Evolutionary conservation across 2,888 invertebrate genomes (phyloP).

Genomic region (Eilema depressum): DNA sequence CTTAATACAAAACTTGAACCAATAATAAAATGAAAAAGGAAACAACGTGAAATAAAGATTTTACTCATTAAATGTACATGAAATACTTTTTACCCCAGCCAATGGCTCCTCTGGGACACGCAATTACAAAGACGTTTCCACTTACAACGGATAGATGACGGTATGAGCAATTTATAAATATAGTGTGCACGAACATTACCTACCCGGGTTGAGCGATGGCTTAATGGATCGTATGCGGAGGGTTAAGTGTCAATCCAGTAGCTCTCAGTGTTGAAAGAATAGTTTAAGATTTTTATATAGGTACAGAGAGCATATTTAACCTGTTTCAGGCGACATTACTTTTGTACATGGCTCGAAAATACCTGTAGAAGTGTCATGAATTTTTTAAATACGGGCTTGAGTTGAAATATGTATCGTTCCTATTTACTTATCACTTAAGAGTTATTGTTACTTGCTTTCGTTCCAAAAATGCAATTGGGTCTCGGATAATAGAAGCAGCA

Average conservation of each 20-base stretch:
- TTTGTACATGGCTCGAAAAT: not conserved
- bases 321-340: not conserved
- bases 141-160: conserved; percentile 35
- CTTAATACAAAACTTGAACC: too few relatives aligned
- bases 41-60: conserved; percentile 30
- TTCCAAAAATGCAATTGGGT: not conserved
- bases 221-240: conserved; percentile 25
- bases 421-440: not conserved
- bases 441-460: not conserved
- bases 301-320: not conserved
- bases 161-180: conserved; percentile 23
- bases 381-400: not conserved
- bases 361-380: not conserved
- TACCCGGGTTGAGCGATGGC: conserved; percentile 22
- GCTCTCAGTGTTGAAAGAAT: conserved; percentile 17
- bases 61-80: conserved; percentile 21
- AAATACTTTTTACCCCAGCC: conserved; percentile 39
- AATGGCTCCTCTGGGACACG: conserved; percentile 42
- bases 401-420: not conserved
- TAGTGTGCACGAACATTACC: conserved; percentile 22
- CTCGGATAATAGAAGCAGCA: not conserved
- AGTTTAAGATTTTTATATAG: conserved; percentile 6
- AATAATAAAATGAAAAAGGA: too few relatives aligned
- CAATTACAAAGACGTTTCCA: conserved; percentile 47
- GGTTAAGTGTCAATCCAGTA: conserved; percentile 26